phyloP scores from a whole-genome alignment of 2,113 vertebrate species.

The Pomatorhinus ruficollis region DNA sequence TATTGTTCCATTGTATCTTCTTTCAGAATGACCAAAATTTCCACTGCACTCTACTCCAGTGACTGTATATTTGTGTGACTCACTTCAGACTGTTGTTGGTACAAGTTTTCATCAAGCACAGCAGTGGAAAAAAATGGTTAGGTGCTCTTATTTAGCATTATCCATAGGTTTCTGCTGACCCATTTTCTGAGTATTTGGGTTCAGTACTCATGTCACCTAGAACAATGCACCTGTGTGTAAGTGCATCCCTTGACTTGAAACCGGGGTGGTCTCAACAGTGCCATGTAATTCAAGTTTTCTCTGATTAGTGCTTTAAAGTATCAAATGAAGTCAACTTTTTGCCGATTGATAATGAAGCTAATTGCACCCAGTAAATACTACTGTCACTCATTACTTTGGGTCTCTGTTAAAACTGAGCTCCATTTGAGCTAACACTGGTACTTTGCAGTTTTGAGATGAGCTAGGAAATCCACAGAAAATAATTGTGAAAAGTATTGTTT shows the following conservation, averaged over 20 bases:
- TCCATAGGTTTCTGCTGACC: not conserved
- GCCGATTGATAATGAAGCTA: not conserved
- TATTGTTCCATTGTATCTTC: not conserved
- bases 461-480: constrained; percentile 2
- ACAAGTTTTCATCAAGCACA: not conserved
- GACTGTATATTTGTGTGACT: not conserved
- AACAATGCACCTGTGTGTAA: not conserved
- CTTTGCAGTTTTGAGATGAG: not conserved
- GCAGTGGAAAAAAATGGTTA: not conserved
- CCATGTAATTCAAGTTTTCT: not conserved
- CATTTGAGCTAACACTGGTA: not conserved
- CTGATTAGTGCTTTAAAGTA: not conserved
- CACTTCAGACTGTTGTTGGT: not conserved
- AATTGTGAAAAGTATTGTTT: not conserved
- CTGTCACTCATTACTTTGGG: not conserved
- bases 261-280: not conserved
- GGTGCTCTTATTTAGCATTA: not conserved
- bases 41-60: not conserved
- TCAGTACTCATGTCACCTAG: not conserved
- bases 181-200: not conserved
- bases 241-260: not conserved
- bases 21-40: not conserved
- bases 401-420: not conserved
- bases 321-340: not conserved
- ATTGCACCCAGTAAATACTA: not conserved